A percentile compares a stretch with the other conserved stretches of the same genome.
These are phyloP conservation scores for Coturnix japonica DNA, from an alignment of 2,113 vertebrate genomes.

Conservation along the genomic window DNA sequence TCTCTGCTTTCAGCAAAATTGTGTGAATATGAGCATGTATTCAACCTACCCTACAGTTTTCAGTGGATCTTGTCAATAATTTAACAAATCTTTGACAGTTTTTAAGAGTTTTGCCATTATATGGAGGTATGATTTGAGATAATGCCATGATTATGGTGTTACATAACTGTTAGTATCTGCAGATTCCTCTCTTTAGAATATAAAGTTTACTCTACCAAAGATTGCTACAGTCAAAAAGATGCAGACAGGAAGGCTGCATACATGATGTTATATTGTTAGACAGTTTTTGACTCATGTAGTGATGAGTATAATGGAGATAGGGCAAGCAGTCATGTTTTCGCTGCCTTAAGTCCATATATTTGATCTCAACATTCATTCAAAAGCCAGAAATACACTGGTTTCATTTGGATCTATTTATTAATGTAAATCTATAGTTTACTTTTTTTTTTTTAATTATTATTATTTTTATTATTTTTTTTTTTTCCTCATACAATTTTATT, in stretches of 20 bases:
- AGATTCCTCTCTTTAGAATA: not conserved
- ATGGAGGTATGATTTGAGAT: not conserved
- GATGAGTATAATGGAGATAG: not conserved
- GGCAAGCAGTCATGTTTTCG: not conserved
- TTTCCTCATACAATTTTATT: not conserved
- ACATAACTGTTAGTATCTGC: not conserved
- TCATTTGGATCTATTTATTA: not conserved
- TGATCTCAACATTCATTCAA: not conserved
- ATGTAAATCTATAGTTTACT: not conserved
- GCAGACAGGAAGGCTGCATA: not conserved
- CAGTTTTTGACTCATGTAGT: not conserved
- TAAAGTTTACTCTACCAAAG: not conserved
- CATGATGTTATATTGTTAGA: not conserved
- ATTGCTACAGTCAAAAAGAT: not conserved
- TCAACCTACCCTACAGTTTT: not conserved
- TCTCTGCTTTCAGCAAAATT: not conserved
- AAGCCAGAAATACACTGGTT: not conserved
- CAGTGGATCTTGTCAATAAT: not conserved
- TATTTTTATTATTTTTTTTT: not conserved
- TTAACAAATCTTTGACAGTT: not conserved
- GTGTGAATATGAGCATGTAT: not conserved
- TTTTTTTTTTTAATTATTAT: too few relatives aligned
- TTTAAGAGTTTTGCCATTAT: not conserved
- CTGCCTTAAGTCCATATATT: not conserved
- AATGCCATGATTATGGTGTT: not conserved